A percentile compares a stretch with the other conserved stretches of the same genome.
Evolutionary conservation across 2,888 invertebrate species (phyloP).

Genomic region (Phyllotreta striolata): DNA sequence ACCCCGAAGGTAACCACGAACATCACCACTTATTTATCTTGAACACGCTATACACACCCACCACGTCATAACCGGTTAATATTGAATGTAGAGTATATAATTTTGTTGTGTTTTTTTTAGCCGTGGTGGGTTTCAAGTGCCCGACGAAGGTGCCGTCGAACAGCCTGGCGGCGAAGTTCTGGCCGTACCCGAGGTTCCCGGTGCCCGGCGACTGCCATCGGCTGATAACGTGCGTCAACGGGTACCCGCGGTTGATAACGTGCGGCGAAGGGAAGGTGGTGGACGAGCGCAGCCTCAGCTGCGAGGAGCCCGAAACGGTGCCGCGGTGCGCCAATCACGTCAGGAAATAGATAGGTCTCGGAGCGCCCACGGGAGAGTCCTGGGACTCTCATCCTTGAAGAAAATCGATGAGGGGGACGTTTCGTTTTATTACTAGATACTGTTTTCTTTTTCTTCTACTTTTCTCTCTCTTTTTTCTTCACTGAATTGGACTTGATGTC

Average conservation of each 20-base stretch:
- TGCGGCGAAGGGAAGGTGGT: slow-evolving; percentile 90
- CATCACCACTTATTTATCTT: neutral
- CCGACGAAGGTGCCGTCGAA: slow-evolving; percentile 84
- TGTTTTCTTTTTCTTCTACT: neutral
- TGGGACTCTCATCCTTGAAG: no score
- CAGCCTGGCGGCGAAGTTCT: slow-evolving; percentile 85
- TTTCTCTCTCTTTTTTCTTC: neutral
- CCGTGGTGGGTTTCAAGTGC: slow-evolving; percentile 91
- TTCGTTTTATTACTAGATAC: neutral
- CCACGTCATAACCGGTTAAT: neutral
- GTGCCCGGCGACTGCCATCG: slow-evolving; percentile 87
- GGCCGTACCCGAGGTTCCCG: slow-evolving; percentile 91
- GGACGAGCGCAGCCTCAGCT: slow-evolving; percentile 82
- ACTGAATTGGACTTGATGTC: neutral
- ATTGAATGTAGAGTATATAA: neutral
- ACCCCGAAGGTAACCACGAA: slow-evolving; percentile 78
- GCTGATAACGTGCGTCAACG: slow-evolving; percentile 90
- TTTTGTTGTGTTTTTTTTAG: slow-evolving; percentile 61
- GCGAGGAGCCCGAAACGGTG: slow-evolving; percentile 76
- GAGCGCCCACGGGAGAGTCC: no score
- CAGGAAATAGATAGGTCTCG: no score
- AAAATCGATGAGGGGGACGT: no score
- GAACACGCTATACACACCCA: neutral
- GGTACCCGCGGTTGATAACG: slow-evolving; percentile 84
- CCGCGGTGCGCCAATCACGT: slow-evolving; percentile 57